Evolutionary conservation across 2,888 invertebrate genomes (phyloP), one percentile per base, ranked within the genome.

Genomic region (Uloborus plumipes): DNA sequence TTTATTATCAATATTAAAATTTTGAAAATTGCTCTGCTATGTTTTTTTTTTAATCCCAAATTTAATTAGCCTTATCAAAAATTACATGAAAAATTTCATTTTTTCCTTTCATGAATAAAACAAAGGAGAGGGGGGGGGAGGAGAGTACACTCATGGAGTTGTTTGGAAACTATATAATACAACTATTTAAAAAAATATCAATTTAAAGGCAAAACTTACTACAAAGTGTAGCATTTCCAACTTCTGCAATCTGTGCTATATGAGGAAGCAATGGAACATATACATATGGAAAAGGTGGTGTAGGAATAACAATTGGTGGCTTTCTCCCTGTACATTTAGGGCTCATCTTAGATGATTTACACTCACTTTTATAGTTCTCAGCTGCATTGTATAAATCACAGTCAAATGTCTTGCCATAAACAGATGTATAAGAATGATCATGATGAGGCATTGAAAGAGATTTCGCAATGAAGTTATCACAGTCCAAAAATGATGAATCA

Each of bases 281-380:
- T 47, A 85, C 72, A 65, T 74, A 85, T 58, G 85, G 85, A 75
- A 84, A 85, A 16, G 80, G 73, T 31, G 85, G 84, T 0, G 84
- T 85, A 13, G 78, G 71, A 22, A 85, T 85, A 14, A 85, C 26
- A 31, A 78, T 58, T 18, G 72, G 78, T 20, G 58, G 22, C 39
- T 31, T 39, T 22, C 16, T 31, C 26, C 49, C 55, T 49, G 64
- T 16, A 58, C 39, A 62, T 18, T 47, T 58, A 26, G 26, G 26
- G 39, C 16, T 16, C 16, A 15, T 4, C 51, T 70, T 77, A 6
- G 15, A 22, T 20, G n/a, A 9, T 26, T 70, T 64, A 16, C 16
- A 20, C 39, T 15, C 20, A n/a, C 13, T 14, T 20, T 65, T 78
- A 13, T 61, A 20, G 64, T 55, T 39, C 49, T 77, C 77, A 15